Base-by-base conservation (phyloP, 1,140 invertebrate species). In the Trissolcus basalis region DNA sequence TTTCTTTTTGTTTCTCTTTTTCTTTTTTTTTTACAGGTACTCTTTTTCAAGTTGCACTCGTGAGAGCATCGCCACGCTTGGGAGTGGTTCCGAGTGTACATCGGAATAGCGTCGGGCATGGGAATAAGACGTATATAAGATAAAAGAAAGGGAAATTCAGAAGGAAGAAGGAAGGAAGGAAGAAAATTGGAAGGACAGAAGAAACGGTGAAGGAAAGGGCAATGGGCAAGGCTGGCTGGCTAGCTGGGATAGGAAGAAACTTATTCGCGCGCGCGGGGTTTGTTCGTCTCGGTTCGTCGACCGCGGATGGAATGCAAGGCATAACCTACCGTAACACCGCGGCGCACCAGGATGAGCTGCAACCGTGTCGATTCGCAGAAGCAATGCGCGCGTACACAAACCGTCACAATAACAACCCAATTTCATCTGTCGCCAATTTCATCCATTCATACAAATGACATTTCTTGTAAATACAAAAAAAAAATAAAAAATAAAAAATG, bases 241-340 rank as follows among this genome's bases (percentile, higher is more conserved):
- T 75, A 80, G 81, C 82, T 74, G 80, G 79, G 67, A 67, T 64
- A 82, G 69, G 70, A 75, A 78, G 82, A 79, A 79, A 79, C 53
- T 77, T 70, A 74, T 56, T 4, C 65, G 78, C 44, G 56, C 51
- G 63, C 50, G 69, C 72, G 69, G 70, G 79, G 77, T 78, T 80
- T 80, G 79, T 80, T 85, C 84, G 83, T 85, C 82, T 81, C 80
- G 83, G 85, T 86, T 85, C 85, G 84, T 84, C 84, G 85, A 86
- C 85, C 85, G 83, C 82, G 80, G 68, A 79, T 84, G 84, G 84
- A 86, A 86, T 86, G 83, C 83, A 74, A 82, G 79, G 83, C 84
- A 86, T 86, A 87, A 86, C 85, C 85, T 87, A 86, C 84, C 85
- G 85, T 87, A 87, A 87, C 85, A 86, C 81, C 79, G 77, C 80